Evolutionary conservation across 2,797 vertebrate species (phyloP), one percentile per base, ranked within the genome.

Genomic region (Salmo trutta): DNA sequence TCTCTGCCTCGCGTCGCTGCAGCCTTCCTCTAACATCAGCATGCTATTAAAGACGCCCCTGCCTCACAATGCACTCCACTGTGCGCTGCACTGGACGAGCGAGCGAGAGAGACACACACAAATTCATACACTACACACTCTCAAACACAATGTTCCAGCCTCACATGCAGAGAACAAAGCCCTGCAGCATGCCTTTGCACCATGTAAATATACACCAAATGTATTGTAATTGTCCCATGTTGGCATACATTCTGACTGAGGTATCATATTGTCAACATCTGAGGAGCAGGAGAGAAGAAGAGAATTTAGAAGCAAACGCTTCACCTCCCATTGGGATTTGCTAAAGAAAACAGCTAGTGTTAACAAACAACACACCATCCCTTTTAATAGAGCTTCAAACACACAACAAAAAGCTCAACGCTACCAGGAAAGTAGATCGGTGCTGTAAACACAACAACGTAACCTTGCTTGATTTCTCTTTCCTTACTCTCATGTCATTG

Each of bases 1-100:
- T 14, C 29, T 33, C 41, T 47, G 10, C 10, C 41, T 47, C 93
- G 95, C 95, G 94, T 94, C 94, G 88, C 87, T 95, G 95, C 95
- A 94, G 95, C 94, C 94, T 94, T 95, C 56, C 92, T 92, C 33
- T 41, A 33, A 93, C 96, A 95, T 95, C 94, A 95, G 94, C 96
- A 95, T 96, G 96, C 95, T 97, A 97, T 97, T 97, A 97, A 97
- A 96, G 93, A 96, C 84, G 84, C 93, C 90, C 93, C 95, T 85
- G 87, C 88, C 84, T 76, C 76, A 83, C 87, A 83, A 10, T 12
- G 84, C 87, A 84, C 88, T 88, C 89, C 88, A 93, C 14, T 3
- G 1, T 16, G 19, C 15, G 41, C 24, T 56, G 41, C 27, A 47
- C 41, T 10, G 41, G 41, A 47, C 10, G 41, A 14, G 41, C 10